A percentile compares a stretch with the other conserved stretches of the same genome.
These are phyloP conservation scores for Lasioglossum figueresi DNA, from an alignment of 2,888 invertebrate species.

Conservation along the genomic window DNA sequence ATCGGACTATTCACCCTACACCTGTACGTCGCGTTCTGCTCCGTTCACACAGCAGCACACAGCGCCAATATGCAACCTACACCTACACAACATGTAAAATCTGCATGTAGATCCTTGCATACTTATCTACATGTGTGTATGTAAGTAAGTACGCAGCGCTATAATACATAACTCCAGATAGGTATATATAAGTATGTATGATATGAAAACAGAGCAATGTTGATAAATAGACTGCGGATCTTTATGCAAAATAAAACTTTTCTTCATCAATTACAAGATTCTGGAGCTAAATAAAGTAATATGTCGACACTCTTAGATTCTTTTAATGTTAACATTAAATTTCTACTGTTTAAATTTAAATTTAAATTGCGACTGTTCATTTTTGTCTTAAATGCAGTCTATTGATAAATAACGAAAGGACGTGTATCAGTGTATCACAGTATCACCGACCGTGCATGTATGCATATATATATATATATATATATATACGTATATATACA, in stretches of 20 bases:
- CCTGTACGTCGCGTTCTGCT: conserved; percentile 11
- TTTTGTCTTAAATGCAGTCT: too few species aligned
- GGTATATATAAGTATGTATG: too few species aligned
- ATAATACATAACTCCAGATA: neutral
- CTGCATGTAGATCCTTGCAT: too few species aligned
- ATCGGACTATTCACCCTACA: conserved; percentile 2
- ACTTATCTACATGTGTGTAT: neutral
- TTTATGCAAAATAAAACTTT: too few species aligned
- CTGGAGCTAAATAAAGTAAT: too few species aligned
- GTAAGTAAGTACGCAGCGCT: neutral
- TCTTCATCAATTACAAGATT: too few species aligned
- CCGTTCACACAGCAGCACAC: neutral
- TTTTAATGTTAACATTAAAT: too few species aligned
- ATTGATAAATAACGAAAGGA: conserved; percentile 7
- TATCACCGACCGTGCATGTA: neutral
- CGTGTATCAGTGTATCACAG: too few species aligned
- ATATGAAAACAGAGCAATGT: neutral
- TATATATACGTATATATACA: neutral
- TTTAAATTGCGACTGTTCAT: too few species aligned
- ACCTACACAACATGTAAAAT: neutral
- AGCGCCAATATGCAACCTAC: conserved; percentile 3
- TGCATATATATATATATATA: neutral
- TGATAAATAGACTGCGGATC: neutral
- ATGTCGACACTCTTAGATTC: too few species aligned
- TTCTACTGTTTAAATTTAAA: too few species aligned